phyloP scores from a whole-genome alignment of 2,113 vertebrate species.

The Alosa alosa region DNA sequence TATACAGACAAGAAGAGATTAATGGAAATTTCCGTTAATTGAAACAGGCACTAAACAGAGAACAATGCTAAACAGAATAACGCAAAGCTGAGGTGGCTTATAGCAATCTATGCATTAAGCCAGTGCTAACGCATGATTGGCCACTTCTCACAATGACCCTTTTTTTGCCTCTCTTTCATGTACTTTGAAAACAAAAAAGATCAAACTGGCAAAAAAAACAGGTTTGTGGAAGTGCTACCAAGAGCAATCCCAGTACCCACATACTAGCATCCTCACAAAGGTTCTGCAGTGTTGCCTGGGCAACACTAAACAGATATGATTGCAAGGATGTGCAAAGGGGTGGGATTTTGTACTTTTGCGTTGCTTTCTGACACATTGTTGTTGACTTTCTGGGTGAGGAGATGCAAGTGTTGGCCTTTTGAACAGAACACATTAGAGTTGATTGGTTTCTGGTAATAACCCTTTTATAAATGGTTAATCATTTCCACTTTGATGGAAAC shows the following conservation, averaged over 20 bases:
- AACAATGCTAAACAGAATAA: slow-evolving; percentile 70
- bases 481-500: slow-evolving; percentile 41
- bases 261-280: slow-evolving; percentile 48
- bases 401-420: slow-evolving; percentile 66
- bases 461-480: slow-evolving; percentile 58
- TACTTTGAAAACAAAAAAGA: background rate
- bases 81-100: slow-evolving; percentile 59
- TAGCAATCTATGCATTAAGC: slow-evolving; percentile 62
- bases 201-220: slow-evolving; percentile 47
- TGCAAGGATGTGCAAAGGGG: slow-evolving; percentile 44
- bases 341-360: slow-evolving; percentile 58
- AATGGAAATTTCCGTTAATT: slow-evolving; percentile 68
- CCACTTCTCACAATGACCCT: slow-evolving; percentile 63
- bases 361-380: slow-evolving; percentile 72
- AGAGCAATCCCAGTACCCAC: slow-evolving; percentile 45
- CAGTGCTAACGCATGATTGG: slow-evolving; percentile 67
- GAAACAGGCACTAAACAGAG: slow-evolving; percentile 65
- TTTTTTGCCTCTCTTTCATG: slow-evolving; percentile 34
- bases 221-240: slow-evolving; percentile 62
- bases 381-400: slow-evolving; percentile 56
- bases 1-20: slow-evolving; percentile 88
- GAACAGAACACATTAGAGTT: slow-evolving; percentile 47
- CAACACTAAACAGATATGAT: slow-evolving; percentile 31
- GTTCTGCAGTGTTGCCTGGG: slow-evolving; percentile 40
- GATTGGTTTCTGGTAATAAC: slow-evolving; percentile 57